Conservation (phyloP, 2,888 invertebrate species). For the Volucella bombylans region DNA sequence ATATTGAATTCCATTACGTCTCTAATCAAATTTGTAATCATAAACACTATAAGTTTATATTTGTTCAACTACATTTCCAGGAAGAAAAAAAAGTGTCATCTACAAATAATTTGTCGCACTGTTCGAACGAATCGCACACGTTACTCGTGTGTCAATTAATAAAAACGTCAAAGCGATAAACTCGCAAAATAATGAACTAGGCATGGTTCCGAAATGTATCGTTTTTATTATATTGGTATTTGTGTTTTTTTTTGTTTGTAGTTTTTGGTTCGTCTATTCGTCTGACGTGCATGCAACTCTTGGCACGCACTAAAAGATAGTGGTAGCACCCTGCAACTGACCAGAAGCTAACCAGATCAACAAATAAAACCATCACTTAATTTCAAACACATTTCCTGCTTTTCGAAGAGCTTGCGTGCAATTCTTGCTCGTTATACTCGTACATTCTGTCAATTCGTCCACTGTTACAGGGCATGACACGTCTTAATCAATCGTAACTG, state of each 20-base stretch:
- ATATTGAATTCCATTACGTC: conserved; percentile 41
- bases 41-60: conserved; percentile 63
- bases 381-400: conserved; percentile 63
- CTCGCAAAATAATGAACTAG: conserved; percentile 65
- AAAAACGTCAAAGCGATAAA: conserved; percentile 71
- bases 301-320: conserved; percentile 59
- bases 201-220: conserved; percentile 66
- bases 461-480: conserved; percentile 60
- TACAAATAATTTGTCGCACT: conserved; percentile 17
- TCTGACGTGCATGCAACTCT: conserved; percentile 59
- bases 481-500: conserved; percentile 62
- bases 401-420: conserved; percentile 41
- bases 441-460: conserved; percentile 66
- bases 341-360: conserved; percentile 53
- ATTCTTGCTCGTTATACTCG: conserved; percentile 48
- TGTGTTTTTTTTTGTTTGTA: conserved; percentile 2
- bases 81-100: conserved; percentile 40
- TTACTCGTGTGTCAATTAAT: conserved; percentile 73
- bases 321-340: not conserved
- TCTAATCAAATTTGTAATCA: conserved; percentile 56
- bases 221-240: not conserved
- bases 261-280: not conserved
- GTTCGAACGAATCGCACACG: conserved; percentile 62
- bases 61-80: conserved; percentile 38
- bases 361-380: conserved; percentile 68